Percentiles rank a stretch among this genome's conserved stretches.
Conservation (phyloP, 1,140 invertebrate species). For the Ganaspis sp. region DNA sequence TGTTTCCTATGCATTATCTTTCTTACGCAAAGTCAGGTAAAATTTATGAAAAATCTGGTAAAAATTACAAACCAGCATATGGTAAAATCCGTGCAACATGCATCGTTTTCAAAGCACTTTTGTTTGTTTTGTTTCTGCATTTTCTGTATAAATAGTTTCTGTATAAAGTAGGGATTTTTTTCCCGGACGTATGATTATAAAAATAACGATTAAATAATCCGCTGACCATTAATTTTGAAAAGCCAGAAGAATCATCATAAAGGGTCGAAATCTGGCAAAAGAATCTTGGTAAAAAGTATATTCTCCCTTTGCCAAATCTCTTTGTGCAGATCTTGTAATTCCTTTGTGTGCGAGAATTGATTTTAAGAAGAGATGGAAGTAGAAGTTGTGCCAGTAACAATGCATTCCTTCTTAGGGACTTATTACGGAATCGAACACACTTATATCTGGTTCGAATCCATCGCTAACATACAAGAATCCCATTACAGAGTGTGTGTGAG, state of each 20-base stretch:
- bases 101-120: no score
- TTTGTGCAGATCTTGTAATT: slow-evolving; percentile 26
- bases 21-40: no score
- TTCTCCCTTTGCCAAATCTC: background rate
- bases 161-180: no score
- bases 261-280: background rate
- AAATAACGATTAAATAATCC: no score
- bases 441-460: slow-evolving; percentile 49
- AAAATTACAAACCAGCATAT: no score
- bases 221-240: no score
- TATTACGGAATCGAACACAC: slow-evolving; percentile 28
- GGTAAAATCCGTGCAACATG: no score
- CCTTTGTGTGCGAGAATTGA: slow-evolving; percentile 33
- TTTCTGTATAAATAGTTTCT: no score
- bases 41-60: no score
- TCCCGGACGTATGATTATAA: no score
- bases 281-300: background rate
- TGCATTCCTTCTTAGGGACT: slow-evolving; percentile 30
- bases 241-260: background rate
- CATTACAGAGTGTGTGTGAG: slow-evolving; percentile 53
- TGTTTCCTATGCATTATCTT: no score
- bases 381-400: slow-evolving; percentile 17
- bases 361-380: slow-evolving; percentile 32
- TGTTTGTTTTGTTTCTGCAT: no score
- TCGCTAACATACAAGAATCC: slow-evolving; percentile 44